Percentiles rank a stretch among this genome's conserved stretches.
These are phyloP conservation scores for Nomada ferruginata DNA, from an alignment of 2,888 invertebrate genomes.

Conservation along the genomic window DNA sequence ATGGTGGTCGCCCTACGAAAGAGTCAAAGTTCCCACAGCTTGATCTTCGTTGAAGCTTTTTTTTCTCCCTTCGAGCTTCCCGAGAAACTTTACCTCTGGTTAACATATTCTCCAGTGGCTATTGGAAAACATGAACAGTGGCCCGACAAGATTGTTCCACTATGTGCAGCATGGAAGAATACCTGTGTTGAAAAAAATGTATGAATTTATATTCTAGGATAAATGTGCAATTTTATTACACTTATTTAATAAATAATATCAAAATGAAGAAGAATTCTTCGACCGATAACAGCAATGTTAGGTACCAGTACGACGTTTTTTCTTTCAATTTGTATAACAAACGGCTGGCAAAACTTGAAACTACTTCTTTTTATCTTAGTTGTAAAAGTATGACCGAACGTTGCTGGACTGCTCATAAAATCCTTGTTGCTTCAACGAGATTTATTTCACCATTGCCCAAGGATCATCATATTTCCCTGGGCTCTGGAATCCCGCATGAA, in stretches of 20 bases:
- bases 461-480: conserved; percentile 68
- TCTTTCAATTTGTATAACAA: too few species aligned
- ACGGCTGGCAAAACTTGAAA: conserved; percentile 20
- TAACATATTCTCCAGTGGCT: conserved; percentile 14
- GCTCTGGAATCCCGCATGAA: conserved; percentile 52
- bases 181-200: neutral
- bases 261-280: too few species aligned
- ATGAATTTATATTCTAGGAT: too few species aligned
- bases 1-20: neutral
- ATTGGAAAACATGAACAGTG: neutral
- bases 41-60: conserved; percentile 6
- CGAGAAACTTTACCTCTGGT: conserved; percentile 18
- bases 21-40: conserved; percentile 17
- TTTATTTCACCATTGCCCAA: conserved; percentile 50
- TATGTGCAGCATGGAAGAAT: neutral
- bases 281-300: too few species aligned
- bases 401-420: conserved; percentile 44
- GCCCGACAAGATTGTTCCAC: neutral
- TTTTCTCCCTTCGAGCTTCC: neutral
- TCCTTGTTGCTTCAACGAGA: conserved; percentile 50
- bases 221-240: too few species aligned
- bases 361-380: neutral
- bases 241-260: too few species aligned
- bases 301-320: too few species aligned
- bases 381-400: conserved; percentile 3